A percentile compares a stretch with the other conserved stretches of the same genome.
phyloP scores from a whole-genome alignment of 2,888 invertebrate genomes.

The Apotomis capreana region DNA sequence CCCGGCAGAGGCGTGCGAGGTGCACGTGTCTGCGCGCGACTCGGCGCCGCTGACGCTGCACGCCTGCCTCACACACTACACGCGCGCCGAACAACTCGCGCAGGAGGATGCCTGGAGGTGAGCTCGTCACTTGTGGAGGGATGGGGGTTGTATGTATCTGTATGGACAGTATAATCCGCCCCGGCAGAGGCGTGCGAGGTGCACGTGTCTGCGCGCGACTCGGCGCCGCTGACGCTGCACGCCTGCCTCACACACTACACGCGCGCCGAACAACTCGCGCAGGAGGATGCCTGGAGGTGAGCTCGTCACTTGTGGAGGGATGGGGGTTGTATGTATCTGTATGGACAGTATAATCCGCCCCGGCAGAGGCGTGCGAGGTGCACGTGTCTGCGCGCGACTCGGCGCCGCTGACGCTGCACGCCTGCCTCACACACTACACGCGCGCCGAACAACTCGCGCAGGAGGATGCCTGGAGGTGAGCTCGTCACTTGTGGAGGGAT shows the following conservation, averaged over 20 bases:
- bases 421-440: constrained; percentile 95
- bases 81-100: constrained; percentile 92
- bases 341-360: neutral
- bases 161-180: neutral
- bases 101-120: constrained; percentile 96
- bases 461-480: constrained; percentile 95
- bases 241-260: constrained; percentile 96
- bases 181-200: constrained; percentile 87
- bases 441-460: constrained; percentile 93
- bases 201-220: constrained; percentile 85
- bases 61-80: constrained; percentile 95
- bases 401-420: constrained; percentile 92
- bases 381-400: constrained; percentile 85
- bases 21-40: constrained; percentile 86
- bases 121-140: neutral
- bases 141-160: too few species aligned
- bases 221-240: constrained; percentile 91
- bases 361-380: constrained; percentile 87
- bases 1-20: constrained; percentile 85
- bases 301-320: neutral
- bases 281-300: constrained; percentile 95
- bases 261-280: constrained; percentile 92
- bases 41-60: constrained; percentile 91
- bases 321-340: too few species aligned
- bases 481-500: neutral